Evolutionary conservation across 2,797 vertebrate species (phyloP), one percentile per base, ranked within the genome.

Genomic region (Notolabrus celidotus): DNA sequence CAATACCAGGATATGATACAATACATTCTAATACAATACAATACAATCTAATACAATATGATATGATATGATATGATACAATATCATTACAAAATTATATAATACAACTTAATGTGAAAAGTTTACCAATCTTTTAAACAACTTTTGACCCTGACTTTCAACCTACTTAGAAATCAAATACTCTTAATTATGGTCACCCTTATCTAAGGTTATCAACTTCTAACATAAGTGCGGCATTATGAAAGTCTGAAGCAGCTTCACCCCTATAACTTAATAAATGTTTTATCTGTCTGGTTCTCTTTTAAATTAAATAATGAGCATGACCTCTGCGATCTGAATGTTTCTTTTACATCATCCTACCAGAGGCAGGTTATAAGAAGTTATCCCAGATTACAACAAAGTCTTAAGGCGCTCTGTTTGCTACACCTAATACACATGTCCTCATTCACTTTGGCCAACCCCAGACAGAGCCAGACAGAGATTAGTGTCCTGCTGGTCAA

Each of bases 351-450:
- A 66, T 67, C 29, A 27, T 66, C 39, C 57, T 31, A 56, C 62
- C 70, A 56, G 42, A 54, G 36, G 60, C 1, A 4, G 61, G 74
- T 77, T 73, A 71, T 54, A 69, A 3, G 0, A 39, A 67, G 36
- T 83, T 75, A 83, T 77, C 74, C 74, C 74, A 77, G 87, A 88
- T 89, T 89, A 89, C 61, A 56, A 53, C 41, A 39, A 59, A 46
- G 67, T 77, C 82, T 79, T 79, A 79, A 89, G 80, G 60, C 86
- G 87, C 74, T 89, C 70, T 78, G 65, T 71, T 56, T 61, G 56
- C 62, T 38, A 57, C n/a, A 74, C 60, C 50, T 56, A 29, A 55
- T 65, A 53, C 62, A 47, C 57, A 64, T 80, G 86, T 82, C 82
- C 86, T 88, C 47, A 27, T 84, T 84, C 33, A 66, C 57, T 82